Conservation (phyloP, 2,113 vertebrate genomes). For the Capreolus pygargus region DNA sequence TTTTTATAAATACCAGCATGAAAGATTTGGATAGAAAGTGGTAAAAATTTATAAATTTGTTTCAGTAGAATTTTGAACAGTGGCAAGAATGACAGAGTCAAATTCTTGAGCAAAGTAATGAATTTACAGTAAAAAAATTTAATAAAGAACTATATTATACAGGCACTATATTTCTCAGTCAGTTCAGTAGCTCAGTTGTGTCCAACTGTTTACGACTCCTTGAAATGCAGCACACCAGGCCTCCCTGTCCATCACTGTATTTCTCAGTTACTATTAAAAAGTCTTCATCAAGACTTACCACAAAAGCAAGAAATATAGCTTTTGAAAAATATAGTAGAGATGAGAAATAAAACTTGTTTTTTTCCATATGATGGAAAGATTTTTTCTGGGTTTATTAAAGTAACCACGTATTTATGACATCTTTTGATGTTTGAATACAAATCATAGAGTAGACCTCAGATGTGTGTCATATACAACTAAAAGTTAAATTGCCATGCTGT, state of each 20-base stretch:
- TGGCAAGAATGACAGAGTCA: neutral
- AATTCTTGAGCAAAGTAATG: constrained; percentile 15
- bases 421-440: constrained; percentile 57
- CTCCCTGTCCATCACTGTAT: neutral
- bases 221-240: neutral
- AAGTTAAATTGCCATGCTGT: constrained; percentile 48
- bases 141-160: neutral
- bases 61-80: neutral
- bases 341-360: constrained; percentile 56
- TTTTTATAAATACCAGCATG: neutral
- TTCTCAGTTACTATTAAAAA: constrained; percentile 47
- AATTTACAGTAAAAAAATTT: constrained; percentile 39
- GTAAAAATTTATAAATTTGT: neutral
- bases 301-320: constrained; percentile 21
- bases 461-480: constrained; percentile 37
- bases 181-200: neutral
- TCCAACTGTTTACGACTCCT: neutral
- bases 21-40: neutral
- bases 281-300: neutral
- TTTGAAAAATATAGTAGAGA: constrained; percentile 44
- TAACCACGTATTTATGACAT: constrained; percentile 57
- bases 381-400: constrained; percentile 56
- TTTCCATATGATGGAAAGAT: neutral
- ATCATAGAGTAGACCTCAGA: constrained; percentile 30
- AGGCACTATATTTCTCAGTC: neutral